Conservation (phyloP, 2,113 vertebrate species). For the Ranitomeya variabilis region DNA sequence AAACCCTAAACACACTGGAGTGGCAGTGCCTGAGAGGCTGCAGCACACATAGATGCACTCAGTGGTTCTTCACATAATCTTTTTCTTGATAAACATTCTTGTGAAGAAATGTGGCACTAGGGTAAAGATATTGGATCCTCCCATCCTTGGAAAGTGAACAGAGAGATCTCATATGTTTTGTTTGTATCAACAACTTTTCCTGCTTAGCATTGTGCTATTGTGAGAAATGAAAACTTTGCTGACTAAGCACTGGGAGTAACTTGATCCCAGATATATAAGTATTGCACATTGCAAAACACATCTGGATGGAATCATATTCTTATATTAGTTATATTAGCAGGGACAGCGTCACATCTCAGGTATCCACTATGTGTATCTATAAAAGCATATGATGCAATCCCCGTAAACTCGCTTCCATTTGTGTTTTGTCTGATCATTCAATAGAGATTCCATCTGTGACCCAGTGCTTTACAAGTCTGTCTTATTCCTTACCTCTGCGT, state of each 20-base stretch:
- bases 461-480: background rate
- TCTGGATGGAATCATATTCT: background rate
- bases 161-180: background rate
- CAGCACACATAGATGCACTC: background rate
- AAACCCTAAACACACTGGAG: too few relatives aligned
- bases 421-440: background rate
- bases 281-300: background rate
- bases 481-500: background rate
- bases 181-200: background rate
- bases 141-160: background rate
- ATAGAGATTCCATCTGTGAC: constrained; percentile 26
- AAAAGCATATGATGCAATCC: background rate
- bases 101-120: background rate
- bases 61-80: background rate
- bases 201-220: background rate
- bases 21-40: too few relatives aligned
- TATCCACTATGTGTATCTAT: background rate
- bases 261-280: background rate
- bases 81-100: background rate
- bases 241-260: background rate
- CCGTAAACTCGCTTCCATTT: background rate
- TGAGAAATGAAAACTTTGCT: background rate
- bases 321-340: background rate
- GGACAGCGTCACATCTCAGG: background rate
- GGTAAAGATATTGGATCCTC: background rate